Percentiles rank a stretch among this genome's conserved stretches.
These are phyloP conservation scores for Ceraclea dissimilis DNA, from an alignment of 2,888 invertebrate species.

Conservation along the genomic window DNA sequence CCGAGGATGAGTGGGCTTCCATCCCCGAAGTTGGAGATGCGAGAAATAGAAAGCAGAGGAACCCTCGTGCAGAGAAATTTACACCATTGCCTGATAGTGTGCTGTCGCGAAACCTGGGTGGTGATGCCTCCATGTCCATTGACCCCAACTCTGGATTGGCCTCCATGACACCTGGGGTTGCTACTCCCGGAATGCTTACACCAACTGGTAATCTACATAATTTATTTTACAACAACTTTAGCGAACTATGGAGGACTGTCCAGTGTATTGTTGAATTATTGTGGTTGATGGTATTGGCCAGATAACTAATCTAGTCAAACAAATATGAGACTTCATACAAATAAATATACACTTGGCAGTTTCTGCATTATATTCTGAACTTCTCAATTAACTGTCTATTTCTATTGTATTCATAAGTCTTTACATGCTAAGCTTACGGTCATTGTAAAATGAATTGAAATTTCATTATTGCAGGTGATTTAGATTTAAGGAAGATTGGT, in stretches of 20 bases:
- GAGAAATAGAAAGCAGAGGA: conserved; percentile 91
- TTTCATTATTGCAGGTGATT: conserved; percentile 53
- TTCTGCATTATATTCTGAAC: no score
- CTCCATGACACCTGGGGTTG: conserved; percentile 79
- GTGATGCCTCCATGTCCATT: conserved; percentile 68
- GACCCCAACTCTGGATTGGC: conserved; percentile 82
- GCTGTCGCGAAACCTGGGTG: conserved; percentile 76
- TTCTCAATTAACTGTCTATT: no score
- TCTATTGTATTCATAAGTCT: no score
- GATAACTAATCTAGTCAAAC: no score
- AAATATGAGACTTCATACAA: no score
- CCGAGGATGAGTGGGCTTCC: conserved; percentile 92
- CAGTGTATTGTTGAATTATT: no score
- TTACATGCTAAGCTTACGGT: no score
- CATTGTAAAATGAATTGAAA: no score
- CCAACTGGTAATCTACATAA: conserved; percentile 53
- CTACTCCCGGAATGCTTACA: conserved; percentile 81
- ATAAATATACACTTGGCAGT: no score
- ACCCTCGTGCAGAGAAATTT: conserved; percentile 91
- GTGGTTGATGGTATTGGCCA: not conserved
- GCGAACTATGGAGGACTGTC: no score
- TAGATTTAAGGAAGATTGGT: conserved; percentile 97
- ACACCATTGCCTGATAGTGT: conserved; percentile 97
- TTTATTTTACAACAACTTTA: not conserved
- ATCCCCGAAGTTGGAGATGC: conserved; percentile 99